Base-by-base conservation (phyloP, 2,797 vertebrate genomes). In the Octomys mimax region DNA sequence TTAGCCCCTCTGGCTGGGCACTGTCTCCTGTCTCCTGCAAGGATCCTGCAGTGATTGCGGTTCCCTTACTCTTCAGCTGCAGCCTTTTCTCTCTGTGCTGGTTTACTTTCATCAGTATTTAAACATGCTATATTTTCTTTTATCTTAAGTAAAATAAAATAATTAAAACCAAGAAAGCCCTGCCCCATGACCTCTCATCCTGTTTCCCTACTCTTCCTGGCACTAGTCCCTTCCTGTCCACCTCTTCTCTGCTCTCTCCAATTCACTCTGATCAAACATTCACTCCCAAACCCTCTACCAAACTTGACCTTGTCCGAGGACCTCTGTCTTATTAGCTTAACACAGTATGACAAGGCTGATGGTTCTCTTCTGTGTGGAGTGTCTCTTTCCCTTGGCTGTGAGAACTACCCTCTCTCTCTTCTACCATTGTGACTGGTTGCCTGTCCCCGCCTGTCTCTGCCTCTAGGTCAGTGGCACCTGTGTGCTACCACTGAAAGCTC, bases 131-230 rank as follows among this genome's bases (percentile, higher is more conserved):
- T 31, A 46, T 42, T 86, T 92, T 78, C 78, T 83, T 46, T 87
- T n/a, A 28, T n/a, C 59, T 87, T 66, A 92, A 92, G 66, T 83
- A 54, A 94, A 86, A 70, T 52, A 13, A 81, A 92, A 73, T 88
- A 85, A 4, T 77, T 39, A 61, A 33, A 89, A 75, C 24, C 46
- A 33, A 78, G 59, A 83, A 66, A 84, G 18, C 39, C 33, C 28
- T 8, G 2, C 24, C 71, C 92, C 3, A 31, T n/a, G 79, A 77
- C 2, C 46, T 84, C 54, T n/a, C 42, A 52, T 24, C 57, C 42
- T 64, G 21, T 28, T 49, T 78, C 75, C 88, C 70, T n/a, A 13
- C 6, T 79, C 54, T 33, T 46, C 36, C 46, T 5, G 39, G 54
- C 36, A 62, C 33, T 62, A 28, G 9, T 46, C 62, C 46, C 57